A percentile compares a stretch with the other conserved stretches of the same genome.
Evolutionary conservation across 2,888 invertebrate species (phyloP).

Genomic region (Cephus sareptanus): DNA sequence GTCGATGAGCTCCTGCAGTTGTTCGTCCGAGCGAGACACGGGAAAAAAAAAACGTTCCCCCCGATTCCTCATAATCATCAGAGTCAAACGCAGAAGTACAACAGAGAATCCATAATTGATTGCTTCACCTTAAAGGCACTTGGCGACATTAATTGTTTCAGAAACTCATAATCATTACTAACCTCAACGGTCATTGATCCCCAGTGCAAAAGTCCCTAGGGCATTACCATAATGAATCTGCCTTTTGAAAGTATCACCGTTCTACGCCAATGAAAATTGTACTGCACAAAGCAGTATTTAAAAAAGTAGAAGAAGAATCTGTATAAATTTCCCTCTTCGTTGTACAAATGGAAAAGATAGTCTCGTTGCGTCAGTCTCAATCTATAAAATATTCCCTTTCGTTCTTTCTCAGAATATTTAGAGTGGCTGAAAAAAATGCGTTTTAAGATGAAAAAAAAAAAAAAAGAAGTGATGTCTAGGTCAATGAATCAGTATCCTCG

Average conservation of each 20-base stretch:
- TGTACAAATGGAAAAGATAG: neutral
- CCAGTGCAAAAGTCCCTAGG: neutral
- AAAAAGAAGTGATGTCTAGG: neutral
- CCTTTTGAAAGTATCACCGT: neutral
- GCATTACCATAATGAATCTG: neutral
- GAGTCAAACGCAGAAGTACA: neutral
- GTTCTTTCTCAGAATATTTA: neutral
- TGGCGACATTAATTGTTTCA: neutral
- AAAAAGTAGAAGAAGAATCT: neutral
- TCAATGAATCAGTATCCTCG: neutral
- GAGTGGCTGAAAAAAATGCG: neutral
- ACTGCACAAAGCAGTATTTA: neutral
- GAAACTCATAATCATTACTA: neutral
- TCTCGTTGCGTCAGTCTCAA: neutral
- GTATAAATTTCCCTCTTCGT: neutral
- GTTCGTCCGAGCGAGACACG: neutral
- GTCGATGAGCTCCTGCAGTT: neutral
- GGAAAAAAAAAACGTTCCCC: neutral
- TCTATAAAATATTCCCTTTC: neutral
- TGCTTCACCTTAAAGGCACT: neutral
- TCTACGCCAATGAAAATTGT: neutral
- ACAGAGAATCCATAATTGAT: neutral
- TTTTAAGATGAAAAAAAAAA: no score
- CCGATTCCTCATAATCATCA: neutral
- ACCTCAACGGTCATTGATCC: neutral